phyloP scores from a whole-genome alignment of 2,888 invertebrate species.

The Bibio marci region DNA sequence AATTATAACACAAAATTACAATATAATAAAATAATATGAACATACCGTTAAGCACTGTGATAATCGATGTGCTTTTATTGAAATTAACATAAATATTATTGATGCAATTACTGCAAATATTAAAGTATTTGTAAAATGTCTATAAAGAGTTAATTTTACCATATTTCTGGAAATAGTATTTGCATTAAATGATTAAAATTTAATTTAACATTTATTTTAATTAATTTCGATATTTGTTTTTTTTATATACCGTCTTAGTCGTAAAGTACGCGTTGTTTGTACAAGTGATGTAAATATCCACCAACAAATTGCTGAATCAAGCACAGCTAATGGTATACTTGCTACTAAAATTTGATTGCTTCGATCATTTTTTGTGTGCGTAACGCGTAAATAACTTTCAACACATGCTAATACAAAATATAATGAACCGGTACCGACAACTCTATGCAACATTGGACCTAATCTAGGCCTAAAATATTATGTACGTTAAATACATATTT shows the following conservation, averaged over 20 bases:
- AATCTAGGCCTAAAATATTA: conserved; percentile 52
- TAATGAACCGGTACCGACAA: conserved; percentile 64
- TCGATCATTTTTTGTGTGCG: conserved; percentile 41
- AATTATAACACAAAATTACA: neutral
- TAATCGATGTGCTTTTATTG: conserved; percentile 63
- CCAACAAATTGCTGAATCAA: conserved; percentile 82
- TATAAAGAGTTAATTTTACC: conserved; percentile 75
- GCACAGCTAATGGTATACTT: conserved; percentile 67
- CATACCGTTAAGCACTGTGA: conserved; percentile 59
- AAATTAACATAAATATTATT: conserved; percentile 85
- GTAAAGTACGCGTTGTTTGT: conserved; percentile 74
- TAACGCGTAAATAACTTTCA: conserved; percentile 69
- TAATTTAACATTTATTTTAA: too few species aligned
- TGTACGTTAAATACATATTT: neutral
- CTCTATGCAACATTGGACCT: conserved; percentile 75
- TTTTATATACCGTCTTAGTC: conserved; percentile 54
- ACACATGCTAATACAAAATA: conserved; percentile 74
- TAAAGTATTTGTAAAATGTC: conserved; percentile 87
- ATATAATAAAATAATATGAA: conserved; percentile 12
- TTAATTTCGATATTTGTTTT: conserved; percentile 1
- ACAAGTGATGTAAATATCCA: conserved; percentile 83
- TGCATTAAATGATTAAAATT: too few species aligned
- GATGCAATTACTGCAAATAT: conserved; percentile 83
- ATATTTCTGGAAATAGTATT: conserved; percentile 52
- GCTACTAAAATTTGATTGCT: conserved; percentile 53